Evolutionary conservation across 2,797 vertebrate species (phyloP), one percentile per base, ranked within the genome.

Genomic region (Artibeus lituratus): DNA sequence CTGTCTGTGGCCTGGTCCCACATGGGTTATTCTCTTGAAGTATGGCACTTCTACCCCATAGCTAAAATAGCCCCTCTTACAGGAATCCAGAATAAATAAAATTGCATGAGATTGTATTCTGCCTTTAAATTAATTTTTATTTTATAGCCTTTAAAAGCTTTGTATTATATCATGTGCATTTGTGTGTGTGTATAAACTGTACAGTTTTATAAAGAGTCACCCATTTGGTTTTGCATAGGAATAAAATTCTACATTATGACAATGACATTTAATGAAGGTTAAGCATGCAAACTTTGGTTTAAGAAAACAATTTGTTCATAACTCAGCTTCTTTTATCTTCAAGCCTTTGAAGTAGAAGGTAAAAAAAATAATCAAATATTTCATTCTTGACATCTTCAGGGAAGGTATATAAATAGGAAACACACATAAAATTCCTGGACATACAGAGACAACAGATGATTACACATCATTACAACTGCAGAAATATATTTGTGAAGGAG

Each of bases 401-500:
- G 95, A 96, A 97, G 91, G 96, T 95, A 84, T 96, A n/a, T 96
- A 97, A 97, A 96, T 94, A 98, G 97, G 91, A 97, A 97, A 86
- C 47, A 96, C 74, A 67, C 93, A 95, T 77, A 94, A 97, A 97
- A 94, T 90, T 81, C 49, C 44, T 87, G 72, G 67, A 72, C 55
- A 85, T 73, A 87, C 89, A 73, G 59, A 73, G 70, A 91, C 87
- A 97, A 89, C 80, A 96, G 95, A 94, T 69, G 57, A 76, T 78
- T 65, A 77, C 47, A 65, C 4, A 47, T 70, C 94, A 97, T 86
- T 88, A 92, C 72, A 96, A 94, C 18, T 57, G 12, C 67, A 95
- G 62, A 91, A 57, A 87, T 87, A 87, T n/a, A 96, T 65, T 78
- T 22, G 53, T 42, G 42, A 92, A 24, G 29, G 47, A 73, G 47